Evolutionary conservation across 2,113 vertebrate species (phyloP).

Genomic region (Rhinogobius similis): DNA sequence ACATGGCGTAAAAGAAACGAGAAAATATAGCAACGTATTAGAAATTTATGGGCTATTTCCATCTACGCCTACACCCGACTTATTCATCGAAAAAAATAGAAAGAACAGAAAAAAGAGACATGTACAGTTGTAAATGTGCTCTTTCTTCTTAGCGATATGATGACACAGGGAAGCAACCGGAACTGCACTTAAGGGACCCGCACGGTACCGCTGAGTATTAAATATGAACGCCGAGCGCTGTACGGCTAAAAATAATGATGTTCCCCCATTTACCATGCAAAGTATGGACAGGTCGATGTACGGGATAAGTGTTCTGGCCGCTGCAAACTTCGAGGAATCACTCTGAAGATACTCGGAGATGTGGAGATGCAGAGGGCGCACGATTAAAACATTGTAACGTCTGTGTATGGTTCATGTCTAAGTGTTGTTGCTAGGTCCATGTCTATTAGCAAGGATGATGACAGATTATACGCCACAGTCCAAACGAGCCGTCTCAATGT

Average conservation of each 20-base stretch:
- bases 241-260: slow-evolving; percentile 9
- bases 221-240: background rate
- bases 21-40: too few species aligned
- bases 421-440: background rate
- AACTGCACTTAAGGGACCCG: slow-evolving; percentile 2
- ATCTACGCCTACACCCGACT: too few species aligned
- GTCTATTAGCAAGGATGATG: background rate
- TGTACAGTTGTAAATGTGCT: background rate
- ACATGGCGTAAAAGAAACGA: too few species aligned
- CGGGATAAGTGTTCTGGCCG: background rate
- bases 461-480: too few species aligned
- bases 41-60: too few species aligned
- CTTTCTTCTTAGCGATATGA: background rate
- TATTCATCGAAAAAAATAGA: too few species aligned
- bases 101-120: too few species aligned
- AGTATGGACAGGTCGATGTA: background rate
- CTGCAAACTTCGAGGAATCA: background rate
- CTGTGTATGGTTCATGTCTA: background rate
- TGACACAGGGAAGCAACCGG: background rate
- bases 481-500: too few species aligned
- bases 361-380: background rate
- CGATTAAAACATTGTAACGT: background rate
- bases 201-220: background rate
- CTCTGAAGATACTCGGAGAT: background rate
- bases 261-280: background rate